Base-by-base conservation (phyloP, 2,797 vertebrate species). In the Anomalospiza imberbis region DNA sequence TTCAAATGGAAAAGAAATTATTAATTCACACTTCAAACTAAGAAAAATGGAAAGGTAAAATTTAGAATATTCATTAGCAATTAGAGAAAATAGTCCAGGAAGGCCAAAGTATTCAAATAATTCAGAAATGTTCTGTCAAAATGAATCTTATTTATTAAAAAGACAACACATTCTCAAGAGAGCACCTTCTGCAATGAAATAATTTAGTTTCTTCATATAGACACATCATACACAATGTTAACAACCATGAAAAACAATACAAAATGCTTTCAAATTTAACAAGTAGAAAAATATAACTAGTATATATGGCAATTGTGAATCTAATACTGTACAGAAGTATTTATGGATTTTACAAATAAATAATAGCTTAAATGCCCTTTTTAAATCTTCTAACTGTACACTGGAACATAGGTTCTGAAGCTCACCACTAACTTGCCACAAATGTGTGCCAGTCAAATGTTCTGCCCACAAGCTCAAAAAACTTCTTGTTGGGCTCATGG, bases 211-310 rank as follows among this genome's bases (percentile, higher is more conserved):
- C 95, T 97, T 97, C 94, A 96, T 97, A 97, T 91, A 97, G 97
- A 97, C 96, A 98, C 97, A 91, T 97, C 96, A 96, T 97, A 97
- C 97, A 98, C 97, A 97, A 97, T 97, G 97, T 98, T 97, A 98
- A 97, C 97, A 97, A 97, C 97, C 97, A 97, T 98, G 97, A 98
- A 98, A 98, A 98, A 97, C 97, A 97, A 98, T 98, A 98, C 97
- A 98, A 98, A 98, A 97, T 96, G 96, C 94, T 97, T 97, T 97
- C 93, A 88, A 95, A 95, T 97, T 98, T 97, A 97, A 98, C 93
- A 97, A 98, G 98, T 99, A 99, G 95, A 99, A 99, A 99, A 99
- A 99, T 99, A 99, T 98, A 99, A 97, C 98, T 97, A 98, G 98
- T 97, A 98, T 98, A 97, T 98, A 97, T 98, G 97, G 97, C 95